Conservation (phyloP, 2,888 invertebrate genomes). For the Calliopum simillimum region DNA sequence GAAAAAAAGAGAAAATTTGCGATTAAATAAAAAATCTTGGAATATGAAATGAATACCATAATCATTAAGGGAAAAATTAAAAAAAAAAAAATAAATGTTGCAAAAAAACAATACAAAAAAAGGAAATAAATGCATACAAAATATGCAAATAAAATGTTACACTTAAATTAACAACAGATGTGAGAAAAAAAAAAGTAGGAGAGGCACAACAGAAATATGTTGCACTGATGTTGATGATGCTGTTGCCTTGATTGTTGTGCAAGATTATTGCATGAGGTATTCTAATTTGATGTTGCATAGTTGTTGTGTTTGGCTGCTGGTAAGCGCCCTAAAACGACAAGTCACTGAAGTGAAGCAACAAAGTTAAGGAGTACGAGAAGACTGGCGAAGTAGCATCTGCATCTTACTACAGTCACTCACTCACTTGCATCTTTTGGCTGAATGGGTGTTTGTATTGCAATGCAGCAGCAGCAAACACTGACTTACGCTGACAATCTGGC, state of each 20-base stretch:
- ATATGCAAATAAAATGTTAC: slow-evolving; percentile 41
- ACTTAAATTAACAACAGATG: slow-evolving; percentile 42
- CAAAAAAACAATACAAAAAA: background rate
- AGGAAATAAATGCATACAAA: background rate
- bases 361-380: background rate
- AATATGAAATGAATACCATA: background rate
- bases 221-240: slow-evolving; percentile 9
- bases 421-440: background rate
- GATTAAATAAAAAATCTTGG: background rate
- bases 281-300: slow-evolving; percentile 18
- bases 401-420: background rate
- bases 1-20: background rate
- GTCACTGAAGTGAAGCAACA: slow-evolving; percentile 11
- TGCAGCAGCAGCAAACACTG: background rate
- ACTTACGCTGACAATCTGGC: background rate
- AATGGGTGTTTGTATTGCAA: background rate
- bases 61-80: slow-evolving; percentile 1
- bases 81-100: background rate
- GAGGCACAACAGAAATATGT: slow-evolving; percentile 12
- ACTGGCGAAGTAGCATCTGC: background rate
- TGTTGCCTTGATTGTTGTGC: slow-evolving; percentile 21
- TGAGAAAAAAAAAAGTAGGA: background rate
- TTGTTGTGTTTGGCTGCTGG: background rate
- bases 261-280: slow-evolving; percentile 30
- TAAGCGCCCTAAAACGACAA: slow-evolving; percentile 2